Base-by-base conservation (phyloP, 2,113 vertebrate species). In the Thunnus maccoyii region DNA sequence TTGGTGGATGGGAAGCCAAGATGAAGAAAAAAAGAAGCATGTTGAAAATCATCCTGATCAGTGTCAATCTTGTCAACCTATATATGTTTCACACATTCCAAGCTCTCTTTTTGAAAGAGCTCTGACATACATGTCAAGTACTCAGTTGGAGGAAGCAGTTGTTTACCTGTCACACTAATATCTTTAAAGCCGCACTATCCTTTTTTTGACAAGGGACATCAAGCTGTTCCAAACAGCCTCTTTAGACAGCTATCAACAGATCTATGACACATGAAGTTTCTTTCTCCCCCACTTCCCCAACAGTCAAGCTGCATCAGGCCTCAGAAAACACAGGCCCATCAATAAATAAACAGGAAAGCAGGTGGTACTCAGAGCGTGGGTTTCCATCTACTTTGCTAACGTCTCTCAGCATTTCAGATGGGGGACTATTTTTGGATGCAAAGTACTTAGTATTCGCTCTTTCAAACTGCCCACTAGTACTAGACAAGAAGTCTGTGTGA, bases 321-420 rank as follows among this genome's bases (percentile, higher is more conserved):
- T 77, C 50, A 65, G 72, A 88, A 91, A 88, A 87, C 84, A 82
- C 83, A 67, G 47, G 57, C 27, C 25, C 89, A 91, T 94, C 78
- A 94, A 94, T 92, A 93, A 93, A 85, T 90, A 79, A 94, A 83
- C 71, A 85, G 85, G 78, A 81, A 84, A 66, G 75, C 78, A 80
- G 84, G 85, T 87, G 60, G 86, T 57, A 68, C 71, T 22, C 69
- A 82, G 86, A 79, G 61, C 50, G 6, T n/a, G 16, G 57, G 77
- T 62, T 67, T 89, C 87, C 76, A 80, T 88, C 86, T 90, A 86
- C 67, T 84, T 71, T 69, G 55, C 82, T 54, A 69, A 83, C 65
- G 15, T 80, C 71, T 78, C 67, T 85, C 68, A 79, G 65, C 65
- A 73, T 62, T 72, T 90, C 68, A 71, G 46, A 71, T 85, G 77